Percentiles rank a stretch among this genome's conserved stretches.
phyloP scores from a whole-genome alignment of 2,888 invertebrate genomes.

The Brenthis hecate region DNA sequence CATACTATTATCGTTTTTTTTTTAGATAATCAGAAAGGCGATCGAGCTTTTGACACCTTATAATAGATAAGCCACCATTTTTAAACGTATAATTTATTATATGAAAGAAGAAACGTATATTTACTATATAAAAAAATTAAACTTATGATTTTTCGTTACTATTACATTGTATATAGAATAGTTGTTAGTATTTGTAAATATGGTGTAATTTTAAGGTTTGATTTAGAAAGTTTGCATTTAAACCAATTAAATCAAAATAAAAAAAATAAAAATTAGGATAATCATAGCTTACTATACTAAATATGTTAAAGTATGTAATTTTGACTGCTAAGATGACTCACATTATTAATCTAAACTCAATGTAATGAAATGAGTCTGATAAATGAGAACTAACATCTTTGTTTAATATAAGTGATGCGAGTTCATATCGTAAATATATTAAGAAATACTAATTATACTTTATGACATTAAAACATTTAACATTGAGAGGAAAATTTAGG shows the following conservation, averaged over 20 bases:
- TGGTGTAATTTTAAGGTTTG: neutral
- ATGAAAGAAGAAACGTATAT: too few relatives aligned
- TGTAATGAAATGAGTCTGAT: neutral
- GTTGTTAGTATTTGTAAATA: too few relatives aligned
- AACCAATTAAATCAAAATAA: neutral
- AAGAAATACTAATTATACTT: conserved; percentile 16
- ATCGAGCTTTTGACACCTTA: too few relatives aligned
- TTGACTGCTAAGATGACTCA: conserved; percentile 15
- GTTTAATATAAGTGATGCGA: conserved; percentile 75
- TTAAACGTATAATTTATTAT: too few relatives aligned
- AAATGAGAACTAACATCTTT: conserved; percentile 42
- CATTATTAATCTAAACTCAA: neutral
- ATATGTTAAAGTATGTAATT: neutral
- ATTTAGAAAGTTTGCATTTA: neutral
- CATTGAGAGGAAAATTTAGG: conserved; percentile 1
- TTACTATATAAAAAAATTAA: too few relatives aligned
- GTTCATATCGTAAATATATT: conserved; percentile 16
- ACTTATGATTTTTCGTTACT: too few relatives aligned
- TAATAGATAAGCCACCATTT: too few relatives aligned
- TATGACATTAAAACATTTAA: conserved; percentile 16
- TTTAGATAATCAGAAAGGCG: too few relatives aligned
- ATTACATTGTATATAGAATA: too few relatives aligned
- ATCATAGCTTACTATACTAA: too few relatives aligned
- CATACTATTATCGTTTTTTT: neutral
- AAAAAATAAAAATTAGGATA: conserved; percentile 28